phyloP scores from a whole-genome alignment of 2,888 invertebrate genomes.

The Chrysolina americana region DNA sequence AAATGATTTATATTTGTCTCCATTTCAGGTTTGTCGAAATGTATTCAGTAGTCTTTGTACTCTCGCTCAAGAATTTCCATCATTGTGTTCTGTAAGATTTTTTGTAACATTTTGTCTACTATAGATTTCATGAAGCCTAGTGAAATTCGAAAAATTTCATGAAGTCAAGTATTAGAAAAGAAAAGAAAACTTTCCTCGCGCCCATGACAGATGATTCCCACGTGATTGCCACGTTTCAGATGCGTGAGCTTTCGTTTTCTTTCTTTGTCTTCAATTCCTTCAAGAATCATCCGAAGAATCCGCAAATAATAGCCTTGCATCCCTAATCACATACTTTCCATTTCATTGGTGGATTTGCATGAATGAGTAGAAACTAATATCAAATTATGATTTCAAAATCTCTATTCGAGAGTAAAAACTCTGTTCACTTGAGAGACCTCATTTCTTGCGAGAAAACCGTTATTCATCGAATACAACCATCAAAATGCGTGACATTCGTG shows the following conservation, averaged over 20 bases:
- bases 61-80: no score
- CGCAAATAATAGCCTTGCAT: not conserved
- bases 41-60: no score
- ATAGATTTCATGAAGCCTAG: no score
- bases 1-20: no score
- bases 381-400: not conserved
- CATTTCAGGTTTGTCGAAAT: no score
- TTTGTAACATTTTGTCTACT: no score
- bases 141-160: not conserved
- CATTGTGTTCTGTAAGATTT: no score
- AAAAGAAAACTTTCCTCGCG: not conserved
- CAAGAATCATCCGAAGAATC: not conserved
- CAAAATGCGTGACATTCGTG: not conserved
- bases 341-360: not conserved
- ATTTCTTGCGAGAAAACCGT: slow-evolving; percentile 2
- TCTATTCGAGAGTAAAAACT: no score
- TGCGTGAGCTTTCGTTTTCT: slow-evolving; percentile 5
- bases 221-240: not conserved
- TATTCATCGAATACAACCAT: not conserved
- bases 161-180: not conserved
- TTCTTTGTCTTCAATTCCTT: not conserved
- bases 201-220: not conserved
- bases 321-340: slow-evolving; percentile 15
- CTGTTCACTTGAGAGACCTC: not conserved
- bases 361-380: slow-evolving; percentile 4